Conservation (phyloP, 2,797 vertebrate genomes). For the Columba guinea region DNA sequence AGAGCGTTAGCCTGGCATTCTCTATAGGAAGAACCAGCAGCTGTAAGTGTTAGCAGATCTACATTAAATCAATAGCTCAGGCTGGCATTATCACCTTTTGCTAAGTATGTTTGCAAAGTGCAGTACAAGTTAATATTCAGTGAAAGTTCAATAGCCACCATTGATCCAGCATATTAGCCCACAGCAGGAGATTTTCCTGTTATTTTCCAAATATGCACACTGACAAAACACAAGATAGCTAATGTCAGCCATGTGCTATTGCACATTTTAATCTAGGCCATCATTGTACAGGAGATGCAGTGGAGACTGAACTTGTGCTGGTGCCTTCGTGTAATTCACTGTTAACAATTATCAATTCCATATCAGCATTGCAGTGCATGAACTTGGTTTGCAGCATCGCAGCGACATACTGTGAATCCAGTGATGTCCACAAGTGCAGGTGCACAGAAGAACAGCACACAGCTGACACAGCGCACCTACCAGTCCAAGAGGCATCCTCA, state of each 20-base stretch:
- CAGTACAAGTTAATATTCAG: constrained; percentile 24
- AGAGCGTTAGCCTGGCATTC: background rate
- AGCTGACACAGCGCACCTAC: background rate
- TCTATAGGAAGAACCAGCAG: background rate
- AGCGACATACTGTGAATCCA: rapidly evolving
- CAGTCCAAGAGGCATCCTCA: background rate
- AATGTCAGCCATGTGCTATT: background rate
- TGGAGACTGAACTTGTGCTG: background rate
- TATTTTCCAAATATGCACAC: background rate
- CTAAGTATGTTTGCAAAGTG: background rate
- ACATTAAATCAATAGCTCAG: background rate
- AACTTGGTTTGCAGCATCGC: background rate
- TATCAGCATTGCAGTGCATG: rapidly evolving
- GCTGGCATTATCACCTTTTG: background rate
- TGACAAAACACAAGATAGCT: background rate
- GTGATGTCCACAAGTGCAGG: background rate
- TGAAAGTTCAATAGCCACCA: background rate
- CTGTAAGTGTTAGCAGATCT: background rate
- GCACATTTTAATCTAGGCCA: background rate
- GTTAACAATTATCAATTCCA: background rate
- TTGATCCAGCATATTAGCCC: background rate
- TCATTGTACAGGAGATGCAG: background rate
- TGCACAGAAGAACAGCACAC: background rate
- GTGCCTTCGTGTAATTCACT: background rate
- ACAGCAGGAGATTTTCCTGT: background rate